A percentile compares a stretch with the other conserved stretches of the same genome.
phyloP scores from a whole-genome alignment of 2,888 invertebrate genomes.

The Nectonema munidae region DNA sequence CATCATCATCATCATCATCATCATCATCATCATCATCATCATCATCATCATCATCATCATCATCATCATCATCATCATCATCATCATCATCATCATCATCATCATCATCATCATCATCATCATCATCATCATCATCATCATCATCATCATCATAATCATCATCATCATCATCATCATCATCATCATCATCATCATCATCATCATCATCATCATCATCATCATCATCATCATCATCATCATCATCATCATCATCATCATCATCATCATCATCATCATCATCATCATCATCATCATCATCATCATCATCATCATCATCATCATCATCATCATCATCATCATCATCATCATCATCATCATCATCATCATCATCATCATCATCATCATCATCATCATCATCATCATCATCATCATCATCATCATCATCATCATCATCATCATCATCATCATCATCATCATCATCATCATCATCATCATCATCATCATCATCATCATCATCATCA shows the following conservation, averaged over 20 bases:
- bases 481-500: conserved; percentile 19
- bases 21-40: conserved; percentile 15
- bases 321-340: neutral
- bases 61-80: conserved; percentile 5
- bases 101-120: conserved; percentile 5
- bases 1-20: conserved; percentile 15
- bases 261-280: conserved; percentile 13
- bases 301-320: conserved; percentile 10
- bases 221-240: neutral
- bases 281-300: conserved; percentile 15
- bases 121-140: conserved; percentile 5
- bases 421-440: conserved; percentile 16
- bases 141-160: too few relatives aligned
- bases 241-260: neutral
- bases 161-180: too few relatives aligned
- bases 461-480: conserved; percentile 17
- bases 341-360: conserved; percentile 9
- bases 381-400: conserved; percentile 12
- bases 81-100: conserved; percentile 5
- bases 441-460: conserved; percentile 16
- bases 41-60: conserved; percentile 5
- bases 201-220: neutral
- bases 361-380: conserved; percentile 16
- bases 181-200: neutral
- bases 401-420: conserved; percentile 14